Conservation (phyloP, 2,888 invertebrate genomes). For the Piscicola geometra region DNA sequence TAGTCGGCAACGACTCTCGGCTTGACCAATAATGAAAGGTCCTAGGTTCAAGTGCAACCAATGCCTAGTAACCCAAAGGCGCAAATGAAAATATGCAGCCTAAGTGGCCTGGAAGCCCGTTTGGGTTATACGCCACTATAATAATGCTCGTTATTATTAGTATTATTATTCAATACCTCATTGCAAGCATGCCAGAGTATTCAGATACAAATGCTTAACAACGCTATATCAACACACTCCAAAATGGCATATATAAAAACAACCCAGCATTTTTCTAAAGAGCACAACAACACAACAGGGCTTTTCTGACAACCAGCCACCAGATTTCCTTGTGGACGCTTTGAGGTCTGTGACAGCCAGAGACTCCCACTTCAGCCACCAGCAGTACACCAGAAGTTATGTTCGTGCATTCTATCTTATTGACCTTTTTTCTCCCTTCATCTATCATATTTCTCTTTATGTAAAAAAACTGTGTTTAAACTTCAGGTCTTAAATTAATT, state of each 20-base stretch:
- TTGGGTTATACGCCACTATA: too few species aligned
- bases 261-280: background rate
- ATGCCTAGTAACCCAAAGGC: too few species aligned
- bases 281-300: slow-evolving; percentile 60
- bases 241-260: background rate
- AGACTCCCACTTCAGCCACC: slow-evolving; percentile 67
- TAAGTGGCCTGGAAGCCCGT: too few species aligned
- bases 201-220: too few species aligned
- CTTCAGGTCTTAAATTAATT: background rate
- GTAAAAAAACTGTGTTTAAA: too few species aligned
- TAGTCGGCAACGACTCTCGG: too few species aligned
- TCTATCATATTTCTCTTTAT: too few species aligned
- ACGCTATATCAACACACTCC: too few species aligned
- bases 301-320: slow-evolving; percentile 81
- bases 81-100: too few species aligned
- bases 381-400: slow-evolving; percentile 90
- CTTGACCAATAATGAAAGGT: too few species aligned
- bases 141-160: background rate
- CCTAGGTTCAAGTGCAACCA: too few species aligned
- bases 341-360: slow-evolving; percentile 65
- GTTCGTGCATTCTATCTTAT: slow-evolving; percentile 63
- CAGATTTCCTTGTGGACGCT: slow-evolving; percentile 73
- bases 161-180: background rate
- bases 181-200: too few species aligned
- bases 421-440: background rate